Conservation (phyloP, 2,797 vertebrate species). For the Anisognathus igniventris region DNA sequence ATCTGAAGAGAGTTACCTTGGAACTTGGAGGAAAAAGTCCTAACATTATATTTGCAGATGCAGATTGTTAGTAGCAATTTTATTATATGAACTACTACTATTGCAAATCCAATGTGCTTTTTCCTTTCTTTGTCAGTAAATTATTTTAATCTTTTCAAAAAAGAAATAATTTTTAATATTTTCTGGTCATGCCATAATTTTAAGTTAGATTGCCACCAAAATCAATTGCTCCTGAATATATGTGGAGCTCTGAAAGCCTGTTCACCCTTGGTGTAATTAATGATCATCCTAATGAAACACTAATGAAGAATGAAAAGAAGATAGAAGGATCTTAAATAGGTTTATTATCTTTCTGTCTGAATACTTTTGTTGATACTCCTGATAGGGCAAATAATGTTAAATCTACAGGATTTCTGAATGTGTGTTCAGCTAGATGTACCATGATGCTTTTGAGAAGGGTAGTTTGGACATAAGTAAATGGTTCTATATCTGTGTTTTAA, state of each 20-base stretch:
- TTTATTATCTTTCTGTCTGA: background rate
- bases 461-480: background rate
- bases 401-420: background rate
- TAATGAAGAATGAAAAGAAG: background rate
- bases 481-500: background rate
- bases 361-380: background rate
- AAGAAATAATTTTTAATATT: background rate
- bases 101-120: background rate
- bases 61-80: constrained; percentile 80
- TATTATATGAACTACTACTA: background rate
- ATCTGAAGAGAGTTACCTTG: constrained; percentile 86
- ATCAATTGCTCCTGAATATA: rapidly evolving
- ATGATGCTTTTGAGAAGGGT: background rate
- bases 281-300: background rate
- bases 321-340: background rate
- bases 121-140: background rate
- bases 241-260: background rate
- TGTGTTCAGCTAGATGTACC: background rate
- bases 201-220: background rate
- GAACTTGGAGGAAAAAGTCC: constrained; percentile 92
- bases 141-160: background rate
- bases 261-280: background rate
- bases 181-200: background rate
- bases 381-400: background rate
- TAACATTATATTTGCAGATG: constrained; percentile 87